Evolutionary conservation across 2,113 vertebrate genomes (phyloP).

Genomic region (Apus apus): DNA sequence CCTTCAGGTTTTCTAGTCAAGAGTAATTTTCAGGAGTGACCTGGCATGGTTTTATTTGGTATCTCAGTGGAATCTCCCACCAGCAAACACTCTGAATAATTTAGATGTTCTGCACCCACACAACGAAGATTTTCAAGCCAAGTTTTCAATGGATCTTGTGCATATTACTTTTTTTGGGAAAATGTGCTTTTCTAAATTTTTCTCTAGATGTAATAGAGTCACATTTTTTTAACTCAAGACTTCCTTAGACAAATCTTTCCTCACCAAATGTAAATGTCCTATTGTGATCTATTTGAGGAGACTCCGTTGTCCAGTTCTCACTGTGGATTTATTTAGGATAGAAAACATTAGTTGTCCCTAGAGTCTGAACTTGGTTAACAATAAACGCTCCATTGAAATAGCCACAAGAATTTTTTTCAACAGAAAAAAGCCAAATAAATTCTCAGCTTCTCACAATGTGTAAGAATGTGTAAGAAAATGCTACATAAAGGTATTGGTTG

Average conservation of each 20-base stretch:
- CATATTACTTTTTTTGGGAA: background rate
- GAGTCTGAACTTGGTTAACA: slow-evolving; percentile 3
- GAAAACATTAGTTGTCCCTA: background rate
- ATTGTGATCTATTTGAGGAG: background rate
- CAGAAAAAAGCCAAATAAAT: slow-evolving; percentile 24
- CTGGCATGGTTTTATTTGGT: background rate
- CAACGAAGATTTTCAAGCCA: background rate
- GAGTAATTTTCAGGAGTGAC: background rate
- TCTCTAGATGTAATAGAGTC: background rate
- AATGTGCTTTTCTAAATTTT: background rate
- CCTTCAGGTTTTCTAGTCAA: background rate
- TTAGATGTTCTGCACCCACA: background rate
- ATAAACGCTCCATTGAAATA: slow-evolving; percentile 34
- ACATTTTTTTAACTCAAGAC: background rate
- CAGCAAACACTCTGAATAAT: background rate
- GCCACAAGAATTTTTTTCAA: slow-evolving; percentile 14
- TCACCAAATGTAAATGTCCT: background rate
- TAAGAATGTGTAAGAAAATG: background rate
- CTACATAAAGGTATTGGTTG: background rate
- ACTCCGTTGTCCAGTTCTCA: background rate
- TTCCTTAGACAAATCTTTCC: background rate
- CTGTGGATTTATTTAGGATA: background rate
- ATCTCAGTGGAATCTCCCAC: background rate
- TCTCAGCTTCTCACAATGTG: slow-evolving; percentile 40
- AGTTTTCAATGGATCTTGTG: background rate